Evolutionary conservation across 2,888 invertebrate genomes (phyloP).

Genomic region (Cephus sareptanus): DNA sequence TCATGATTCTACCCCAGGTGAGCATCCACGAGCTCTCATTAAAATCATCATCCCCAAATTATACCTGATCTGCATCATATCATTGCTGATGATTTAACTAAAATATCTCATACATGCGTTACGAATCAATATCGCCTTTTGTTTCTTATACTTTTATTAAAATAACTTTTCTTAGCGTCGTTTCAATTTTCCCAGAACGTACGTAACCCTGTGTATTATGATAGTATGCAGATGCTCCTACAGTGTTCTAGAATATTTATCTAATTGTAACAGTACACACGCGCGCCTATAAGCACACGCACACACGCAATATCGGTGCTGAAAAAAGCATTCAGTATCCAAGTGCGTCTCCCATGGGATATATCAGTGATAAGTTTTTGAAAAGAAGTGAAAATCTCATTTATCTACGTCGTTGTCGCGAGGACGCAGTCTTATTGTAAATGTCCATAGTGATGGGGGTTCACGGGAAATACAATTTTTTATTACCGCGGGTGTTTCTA

Average conservation of each 20-base stretch:
- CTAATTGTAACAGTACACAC: neutral
- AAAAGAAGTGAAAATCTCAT: neutral
- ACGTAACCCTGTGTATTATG: neutral
- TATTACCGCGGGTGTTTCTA: neutral
- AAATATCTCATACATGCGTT: neutral
- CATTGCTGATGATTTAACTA: neutral
- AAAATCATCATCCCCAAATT: neutral
- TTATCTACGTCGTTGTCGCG: neutral
- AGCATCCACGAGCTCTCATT: constrained; percentile 39
- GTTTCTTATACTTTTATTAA: neutral
- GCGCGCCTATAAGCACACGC: neutral
- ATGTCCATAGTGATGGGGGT: neutral
- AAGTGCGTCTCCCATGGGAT: neutral
- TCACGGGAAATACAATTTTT: neutral
- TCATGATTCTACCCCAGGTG: constrained; percentile 64
- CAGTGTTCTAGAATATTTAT: neutral
- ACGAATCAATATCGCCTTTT: neutral
- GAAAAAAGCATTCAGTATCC: constrained; percentile 1
- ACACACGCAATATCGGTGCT: neutral
- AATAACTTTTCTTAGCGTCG: neutral
- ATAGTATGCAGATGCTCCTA: neutral
- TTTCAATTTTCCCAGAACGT: neutral
- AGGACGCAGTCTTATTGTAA: neutral
- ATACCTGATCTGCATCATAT: neutral
- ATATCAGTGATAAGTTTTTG: neutral